Evolutionary conservation across 2,113 vertebrate genomes (phyloP).

Genomic region (Psettodes erumei): DNA sequence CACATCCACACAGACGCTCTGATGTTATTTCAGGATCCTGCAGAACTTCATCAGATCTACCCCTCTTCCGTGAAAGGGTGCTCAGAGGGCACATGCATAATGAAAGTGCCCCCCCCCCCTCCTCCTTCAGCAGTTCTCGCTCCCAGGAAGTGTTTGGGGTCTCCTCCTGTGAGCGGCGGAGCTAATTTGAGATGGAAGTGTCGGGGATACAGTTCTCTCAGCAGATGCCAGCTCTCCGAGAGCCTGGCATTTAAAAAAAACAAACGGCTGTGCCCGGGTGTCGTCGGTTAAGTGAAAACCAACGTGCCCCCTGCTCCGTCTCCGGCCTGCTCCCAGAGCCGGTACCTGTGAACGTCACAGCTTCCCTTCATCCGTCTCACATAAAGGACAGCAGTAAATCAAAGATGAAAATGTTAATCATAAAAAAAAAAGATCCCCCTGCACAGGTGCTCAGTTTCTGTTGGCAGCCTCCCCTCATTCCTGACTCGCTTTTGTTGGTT

Average conservation of each 20-base stretch:
- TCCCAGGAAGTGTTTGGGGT: slow-evolving; percentile 43
- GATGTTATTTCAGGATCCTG: slow-evolving; percentile 55
- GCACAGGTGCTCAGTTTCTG: background rate
- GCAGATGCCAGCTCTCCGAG: slow-evolving; percentile 56
- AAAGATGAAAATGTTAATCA: no score
- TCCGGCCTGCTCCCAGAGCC: slow-evolving; percentile 8
- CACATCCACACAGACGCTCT: slow-evolving; percentile 2
- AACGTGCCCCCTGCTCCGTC: slow-evolving; percentile 8
- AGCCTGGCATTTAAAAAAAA: slow-evolving; percentile 13
- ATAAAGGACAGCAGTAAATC: background rate
- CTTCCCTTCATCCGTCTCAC: background rate
- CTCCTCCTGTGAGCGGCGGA: slow-evolving; percentile 43
- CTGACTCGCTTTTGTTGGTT: slow-evolving; percentile 1
- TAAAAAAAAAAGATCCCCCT: no score
- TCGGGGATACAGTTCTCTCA: slow-evolving; percentile 43
- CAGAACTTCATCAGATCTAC: background rate
- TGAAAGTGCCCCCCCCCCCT: slow-evolving; percentile 24
- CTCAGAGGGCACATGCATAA: slow-evolving; percentile 21
- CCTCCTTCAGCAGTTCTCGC: slow-evolving; percentile 35
- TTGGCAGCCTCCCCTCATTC: background rate
- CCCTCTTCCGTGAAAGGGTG: slow-evolving; percentile 24
- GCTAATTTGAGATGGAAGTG: slow-evolving; percentile 58
- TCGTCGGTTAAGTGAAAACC: slow-evolving; percentile 17
- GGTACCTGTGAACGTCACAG: background rate
- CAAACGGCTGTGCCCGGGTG: slow-evolving; percentile 34